Base-by-base conservation (phyloP, 2,113 vertebrate genomes). In the Eonycteris spelaea region DNA sequence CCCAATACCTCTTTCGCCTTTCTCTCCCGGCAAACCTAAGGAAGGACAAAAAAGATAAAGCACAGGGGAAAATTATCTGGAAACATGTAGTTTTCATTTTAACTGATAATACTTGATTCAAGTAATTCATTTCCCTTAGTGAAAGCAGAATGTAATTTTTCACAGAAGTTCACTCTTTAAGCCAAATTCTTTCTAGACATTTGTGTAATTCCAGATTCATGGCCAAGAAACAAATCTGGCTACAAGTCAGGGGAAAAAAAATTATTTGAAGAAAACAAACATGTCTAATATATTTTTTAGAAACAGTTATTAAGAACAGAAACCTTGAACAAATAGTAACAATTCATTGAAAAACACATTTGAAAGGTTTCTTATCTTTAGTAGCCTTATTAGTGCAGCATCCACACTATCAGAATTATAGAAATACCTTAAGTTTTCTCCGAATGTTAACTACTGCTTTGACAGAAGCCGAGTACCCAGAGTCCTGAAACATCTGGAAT, bases 1-100 rank as follows among this genome's bases (percentile, higher is more conserved):
- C 97, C 99, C 99, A 35, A 98, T 98, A 21, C 99, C 99, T 97
- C 99, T 98, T 73, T 99, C 99, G 0, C 99, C 99, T 94, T 99
- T 99, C 98, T 99, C 99, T 98, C 99, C 99, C 40, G 99, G 91
- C 24, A 98, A 96, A 90, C 99, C 99, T 99, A 98, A 19, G 86
- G 10, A 82, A 97, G 24, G 16, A n/a, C 6, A 93, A 21, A 38
- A 35, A 70, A 38, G n/a, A 90, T 38, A 43, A 77, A 70, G 1
- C 24, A 28, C 40, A n/a, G 68, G 89, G 83, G 75, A 95, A 4
- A 79, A 75, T 93, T 86, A 73, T 35, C 94, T 78, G 63, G 40
- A 97, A 97, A 86, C 14, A 48, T 40, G 73, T 67, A 87, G 63
- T 90, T 95, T 95, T 89, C 65, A 94, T 71, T 84, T 53, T 38